Percentiles rank a stretch among this genome's conserved stretches.
Evolutionary conservation across 2,113 vertebrate species (phyloP).

Genomic region (Tachycineta bicolor): DNA sequence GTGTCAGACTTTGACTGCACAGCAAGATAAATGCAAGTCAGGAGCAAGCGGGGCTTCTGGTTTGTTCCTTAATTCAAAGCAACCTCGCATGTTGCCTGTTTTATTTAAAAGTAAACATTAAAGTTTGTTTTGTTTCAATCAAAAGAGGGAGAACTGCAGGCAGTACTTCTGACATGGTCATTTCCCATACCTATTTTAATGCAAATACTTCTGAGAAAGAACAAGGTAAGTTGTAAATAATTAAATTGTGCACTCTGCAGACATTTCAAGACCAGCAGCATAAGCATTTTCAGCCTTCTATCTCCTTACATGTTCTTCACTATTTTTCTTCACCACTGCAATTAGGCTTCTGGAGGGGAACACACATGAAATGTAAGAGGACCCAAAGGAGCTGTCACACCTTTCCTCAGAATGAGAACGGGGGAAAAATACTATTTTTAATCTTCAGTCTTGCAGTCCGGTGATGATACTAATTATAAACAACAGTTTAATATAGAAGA

Average conservation of each 20-base stretch:
- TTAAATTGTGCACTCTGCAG: not conserved
- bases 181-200: not conserved
- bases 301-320: not conserved
- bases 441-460: not conserved
- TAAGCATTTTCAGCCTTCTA: not conserved
- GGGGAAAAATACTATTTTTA: not conserved
- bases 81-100: not conserved
- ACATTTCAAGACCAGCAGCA: not conserved
- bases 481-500: not conserved
- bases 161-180: not conserved
- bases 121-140: not conserved
- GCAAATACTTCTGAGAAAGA: not conserved
- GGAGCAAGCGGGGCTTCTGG: not conserved
- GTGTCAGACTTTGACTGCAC: not conserved
- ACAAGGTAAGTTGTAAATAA: not conserved
- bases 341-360: not conserved
- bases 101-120: not conserved
- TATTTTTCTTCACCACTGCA: not conserved
- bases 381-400: not conserved
- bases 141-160: not conserved
- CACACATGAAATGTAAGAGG: not conserved
- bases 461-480: not conserved
- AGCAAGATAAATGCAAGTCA: fast-evolving
- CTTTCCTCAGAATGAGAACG: not conserved
- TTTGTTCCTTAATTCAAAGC: not conserved